Conservation (phyloP, 1,140 invertebrate species). For the Cephus cinctus region DNA sequence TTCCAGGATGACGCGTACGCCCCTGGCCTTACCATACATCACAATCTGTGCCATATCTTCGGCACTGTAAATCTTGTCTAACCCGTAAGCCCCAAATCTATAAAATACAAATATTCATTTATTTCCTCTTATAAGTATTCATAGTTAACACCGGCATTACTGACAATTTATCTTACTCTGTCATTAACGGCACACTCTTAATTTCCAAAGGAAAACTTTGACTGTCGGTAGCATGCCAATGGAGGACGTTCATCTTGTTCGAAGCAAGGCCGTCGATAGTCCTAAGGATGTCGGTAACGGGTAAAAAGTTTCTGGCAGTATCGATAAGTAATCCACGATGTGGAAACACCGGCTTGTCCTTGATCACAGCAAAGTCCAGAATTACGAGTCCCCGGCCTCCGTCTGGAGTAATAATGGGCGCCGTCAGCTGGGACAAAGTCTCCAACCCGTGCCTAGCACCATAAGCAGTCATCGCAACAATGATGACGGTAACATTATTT, state of each 20-base stretch:
- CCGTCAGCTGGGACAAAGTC: constrained; percentile 70
- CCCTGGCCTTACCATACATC: constrained; percentile 65
- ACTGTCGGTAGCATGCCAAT: constrained; percentile 83
- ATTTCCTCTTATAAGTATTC: not conserved
- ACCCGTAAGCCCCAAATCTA: constrained; percentile 68
- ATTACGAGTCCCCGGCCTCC: constrained; percentile 34
- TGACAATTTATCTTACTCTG: constrained; percentile 36
- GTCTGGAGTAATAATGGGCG: constrained; percentile 30
- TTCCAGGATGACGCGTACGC: constrained; percentile 72
- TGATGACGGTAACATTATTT: constrained; percentile 56
- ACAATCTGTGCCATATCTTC: constrained; percentile 68
- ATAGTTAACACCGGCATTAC: not conserved
- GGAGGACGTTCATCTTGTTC: constrained; percentile 81
- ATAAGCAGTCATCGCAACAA: constrained; percentile 67
- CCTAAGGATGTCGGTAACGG: constrained; percentile 66
- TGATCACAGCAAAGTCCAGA: constrained; percentile 36
- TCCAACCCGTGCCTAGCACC: constrained; percentile 76
- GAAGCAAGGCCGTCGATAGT: constrained; percentile 77
- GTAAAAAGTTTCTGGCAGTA: constrained; percentile 75
- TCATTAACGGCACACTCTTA: constrained; percentile 67
- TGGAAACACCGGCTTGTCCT: constrained; percentile 43
- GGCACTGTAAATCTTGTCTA: constrained; percentile 66
- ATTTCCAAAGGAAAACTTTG: constrained; percentile 80
- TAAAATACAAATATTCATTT: constrained; percentile 3
- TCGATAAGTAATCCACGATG: constrained; percentile 75